A percentile compares a stretch with the other conserved stretches of the same genome.
Evolutionary conservation across 1,140 invertebrate genomes (phyloP).

Genomic region (Thaumatotibia leucotreta): DNA sequence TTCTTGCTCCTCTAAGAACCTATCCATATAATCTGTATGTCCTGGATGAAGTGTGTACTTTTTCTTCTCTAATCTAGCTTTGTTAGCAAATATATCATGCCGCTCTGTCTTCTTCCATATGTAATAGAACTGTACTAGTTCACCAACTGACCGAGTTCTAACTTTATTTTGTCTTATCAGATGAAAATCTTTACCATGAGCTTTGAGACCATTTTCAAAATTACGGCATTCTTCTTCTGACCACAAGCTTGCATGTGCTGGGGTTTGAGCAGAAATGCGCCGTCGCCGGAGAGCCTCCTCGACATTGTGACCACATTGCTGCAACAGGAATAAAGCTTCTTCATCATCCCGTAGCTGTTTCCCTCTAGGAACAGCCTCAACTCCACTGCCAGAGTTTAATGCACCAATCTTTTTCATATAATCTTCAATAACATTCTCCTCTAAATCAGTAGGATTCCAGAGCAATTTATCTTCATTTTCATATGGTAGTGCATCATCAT

Average conservation of each 20-base stretch:
- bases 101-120: constrained; percentile 99
- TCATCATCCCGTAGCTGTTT: constrained; percentile 94
- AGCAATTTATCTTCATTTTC: constrained; percentile 97
- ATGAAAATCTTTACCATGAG: constrained; percentile 97
- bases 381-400: constrained; percentile 75
- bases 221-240: constrained; percentile 98
- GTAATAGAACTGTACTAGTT: constrained; percentile 98
- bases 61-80: constrained; percentile 89
- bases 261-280: constrained; percentile 79
- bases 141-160: constrained; percentile 95
- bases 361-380: constrained; percentile 83
- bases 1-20: constrained; percentile 90
- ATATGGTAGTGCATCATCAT: constrained; percentile 95
- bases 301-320: constrained; percentile 96
- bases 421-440: constrained; percentile 86
- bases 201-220: constrained; percentile 95
- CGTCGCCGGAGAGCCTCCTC: constrained; percentile 93
- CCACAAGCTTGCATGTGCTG: constrained; percentile 90
- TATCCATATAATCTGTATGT: constrained; percentile 91
- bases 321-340: constrained; percentile 92
- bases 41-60: constrained; percentile 92
- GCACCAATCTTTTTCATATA: constrained; percentile 84
- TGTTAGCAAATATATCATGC: constrained; percentile 93
- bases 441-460: constrained; percentile 91
- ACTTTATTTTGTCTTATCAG: constrained; percentile 96